Conservation (phyloP, 2,113 vertebrate genomes). For the Nycticorax nycticorax region DNA sequence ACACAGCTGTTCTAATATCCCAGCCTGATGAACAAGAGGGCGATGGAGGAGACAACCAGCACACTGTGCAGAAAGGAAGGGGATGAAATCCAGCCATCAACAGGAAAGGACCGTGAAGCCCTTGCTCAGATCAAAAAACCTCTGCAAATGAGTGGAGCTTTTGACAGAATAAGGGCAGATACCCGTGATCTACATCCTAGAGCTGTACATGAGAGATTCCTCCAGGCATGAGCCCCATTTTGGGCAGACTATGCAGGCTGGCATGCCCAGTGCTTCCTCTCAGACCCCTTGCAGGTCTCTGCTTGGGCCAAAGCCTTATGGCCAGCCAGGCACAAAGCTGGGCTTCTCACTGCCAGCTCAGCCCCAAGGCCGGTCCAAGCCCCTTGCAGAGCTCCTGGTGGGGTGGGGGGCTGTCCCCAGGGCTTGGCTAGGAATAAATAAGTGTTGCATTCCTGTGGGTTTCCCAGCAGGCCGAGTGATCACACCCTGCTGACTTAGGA, state of each 20-base stretch:
- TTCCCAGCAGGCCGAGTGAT: neutral
- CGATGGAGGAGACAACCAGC: slow-evolving; percentile 1
- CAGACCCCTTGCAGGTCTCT: neutral
- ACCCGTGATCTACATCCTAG: neutral
- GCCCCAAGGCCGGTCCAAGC: neutral
- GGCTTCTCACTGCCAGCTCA: neutral
- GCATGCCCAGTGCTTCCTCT: neutral
- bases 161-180: neutral
- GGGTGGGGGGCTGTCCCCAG: neutral
- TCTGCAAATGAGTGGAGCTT: neutral
- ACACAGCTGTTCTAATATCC: slow-evolving; percentile 30
- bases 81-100: neutral
- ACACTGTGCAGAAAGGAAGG: neutral
- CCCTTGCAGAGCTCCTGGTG: neutral
- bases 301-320: neutral
- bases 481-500: neutral
- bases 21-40: neutral
- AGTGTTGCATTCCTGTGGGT: neutral
- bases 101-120: neutral
- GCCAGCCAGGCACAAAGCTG: neutral
- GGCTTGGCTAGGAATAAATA: neutral
- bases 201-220: neutral
- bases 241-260: neutral
- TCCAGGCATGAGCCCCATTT: neutral
- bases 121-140: neutral